These are phyloP conservation scores for Leptosomus discolor DNA, from an alignment of 2,113 vertebrate species.

Conservation along the genomic window DNA sequence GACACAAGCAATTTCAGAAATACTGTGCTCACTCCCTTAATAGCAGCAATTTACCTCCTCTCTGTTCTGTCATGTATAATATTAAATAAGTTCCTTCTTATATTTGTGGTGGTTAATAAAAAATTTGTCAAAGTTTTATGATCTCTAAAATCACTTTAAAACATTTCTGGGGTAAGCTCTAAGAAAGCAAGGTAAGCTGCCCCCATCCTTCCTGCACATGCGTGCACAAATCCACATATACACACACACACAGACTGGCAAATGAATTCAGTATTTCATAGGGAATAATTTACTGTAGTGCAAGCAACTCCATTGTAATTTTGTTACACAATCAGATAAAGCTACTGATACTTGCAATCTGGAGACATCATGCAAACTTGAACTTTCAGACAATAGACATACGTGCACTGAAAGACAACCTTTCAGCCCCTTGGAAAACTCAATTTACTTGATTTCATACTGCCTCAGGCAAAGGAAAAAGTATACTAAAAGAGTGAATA, in stretches of 20 bases:
- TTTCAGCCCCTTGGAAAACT: neutral
- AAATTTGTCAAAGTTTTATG: neutral
- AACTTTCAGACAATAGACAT: neutral
- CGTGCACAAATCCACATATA: rapidly evolving
- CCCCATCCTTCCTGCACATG: neutral
- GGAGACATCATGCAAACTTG: neutral
- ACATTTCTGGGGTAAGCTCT: neutral
- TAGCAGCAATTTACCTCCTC: neutral
- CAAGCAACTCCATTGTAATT: neutral
- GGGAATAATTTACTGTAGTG: neutral
- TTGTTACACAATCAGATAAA: neutral
- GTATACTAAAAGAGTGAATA: neutral
- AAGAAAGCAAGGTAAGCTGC: neutral
- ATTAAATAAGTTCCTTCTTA: neutral
- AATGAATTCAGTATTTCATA: rapidly evolving
- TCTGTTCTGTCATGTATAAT: neutral
- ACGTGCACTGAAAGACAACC: neutral
- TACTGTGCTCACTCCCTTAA: neutral
- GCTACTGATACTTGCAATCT: neutral
- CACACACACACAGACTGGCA: rapidly evolving
- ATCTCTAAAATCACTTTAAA: neutral
- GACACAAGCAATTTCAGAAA: neutral
- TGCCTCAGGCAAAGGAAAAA: neutral
- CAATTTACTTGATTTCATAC: neutral
- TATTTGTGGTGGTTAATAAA: neutral